phyloP scores from a whole-genome alignment of 35 echinoderm and acorn worm genomes.

The Diadema setosum region DNA sequence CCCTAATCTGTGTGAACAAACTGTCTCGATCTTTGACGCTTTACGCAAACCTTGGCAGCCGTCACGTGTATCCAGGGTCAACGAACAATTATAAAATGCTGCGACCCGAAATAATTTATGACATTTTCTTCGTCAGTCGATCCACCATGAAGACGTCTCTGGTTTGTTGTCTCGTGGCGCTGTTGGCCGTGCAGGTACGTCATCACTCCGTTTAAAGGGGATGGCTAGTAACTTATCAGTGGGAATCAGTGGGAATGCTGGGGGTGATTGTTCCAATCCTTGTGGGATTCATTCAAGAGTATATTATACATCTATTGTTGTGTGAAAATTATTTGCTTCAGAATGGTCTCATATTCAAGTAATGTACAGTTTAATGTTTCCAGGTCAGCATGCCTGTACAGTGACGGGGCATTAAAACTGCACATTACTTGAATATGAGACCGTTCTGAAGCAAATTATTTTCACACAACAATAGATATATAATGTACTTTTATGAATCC shows the following conservation, averaged over 20 bases:
- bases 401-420: too few species aligned
- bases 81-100: background rate
- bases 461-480: too few species aligned
- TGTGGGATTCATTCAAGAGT: background rate
- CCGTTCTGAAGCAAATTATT: too few species aligned
- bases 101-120: background rate
- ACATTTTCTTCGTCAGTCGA: background rate
- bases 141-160: background rate
- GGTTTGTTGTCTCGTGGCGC: background rate
- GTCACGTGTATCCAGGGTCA: background rate
- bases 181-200: background rate
- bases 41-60: background rate
- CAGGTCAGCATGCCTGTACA: too few species aligned
- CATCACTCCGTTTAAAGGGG: background rate
- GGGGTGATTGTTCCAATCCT: background rate
- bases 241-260: background rate
- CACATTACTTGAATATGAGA: too few species aligned
- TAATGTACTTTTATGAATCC: too few species aligned
- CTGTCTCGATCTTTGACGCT: background rate
- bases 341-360: background rate
- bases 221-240: background rate
- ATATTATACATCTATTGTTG: background rate
- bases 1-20: background rate
- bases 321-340: background rate
- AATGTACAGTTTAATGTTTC: background rate